Base-by-base conservation (phyloP, 2,797 vertebrate species). In the Sarcoramphus papa region DNA sequence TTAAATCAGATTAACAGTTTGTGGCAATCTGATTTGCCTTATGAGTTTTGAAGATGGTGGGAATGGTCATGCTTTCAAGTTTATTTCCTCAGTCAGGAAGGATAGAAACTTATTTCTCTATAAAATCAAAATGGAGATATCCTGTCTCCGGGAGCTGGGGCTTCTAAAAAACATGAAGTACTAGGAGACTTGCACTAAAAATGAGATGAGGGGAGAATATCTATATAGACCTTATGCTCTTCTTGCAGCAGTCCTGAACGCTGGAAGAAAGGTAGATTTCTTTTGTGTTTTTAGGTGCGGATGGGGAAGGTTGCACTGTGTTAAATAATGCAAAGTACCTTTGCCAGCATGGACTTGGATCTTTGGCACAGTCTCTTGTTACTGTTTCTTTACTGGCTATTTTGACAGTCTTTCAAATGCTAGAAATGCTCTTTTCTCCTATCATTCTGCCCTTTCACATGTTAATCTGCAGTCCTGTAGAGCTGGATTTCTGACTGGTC, bases 41-140 rank as follows among this genome's bases (percentile, higher is more conserved):
- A 41, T 0, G 7, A 62, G 43, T 85, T 91, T 65, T 90, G 68
- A 90, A 91, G 72, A 28, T 62, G 47, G 56, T 83, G 33, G 45
- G 22, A 77, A 72, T 57, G 53, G 21, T 77, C 22, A 20, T 54
- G 25, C 23, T 92, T 82, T 85, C 45, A 40, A 70, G 24, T 85
- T 89, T 75, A 65, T 94, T 92, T 93, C 33, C 17, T 78, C 21
- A 25, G 27, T 59, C 31, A n/a, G 70, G 21, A 75, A 88, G 24
- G 14, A 54, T 5, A 54, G 53, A 89, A 83, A 59, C 24, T 60
- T 94, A 25, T 70, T 96, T 85, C 45, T 87, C 1, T 51, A n/a
- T 72, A 65, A 89, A 85, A 88, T 90, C 75, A 75, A 80, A 95
- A 77, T 48, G n/a, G 76, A 95, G 86, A 68, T 85, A 88, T n/a